phyloP scores from a whole-genome alignment of 64 coral and sea anemone genomes.

The Stichodactyla helianthus region DNA sequence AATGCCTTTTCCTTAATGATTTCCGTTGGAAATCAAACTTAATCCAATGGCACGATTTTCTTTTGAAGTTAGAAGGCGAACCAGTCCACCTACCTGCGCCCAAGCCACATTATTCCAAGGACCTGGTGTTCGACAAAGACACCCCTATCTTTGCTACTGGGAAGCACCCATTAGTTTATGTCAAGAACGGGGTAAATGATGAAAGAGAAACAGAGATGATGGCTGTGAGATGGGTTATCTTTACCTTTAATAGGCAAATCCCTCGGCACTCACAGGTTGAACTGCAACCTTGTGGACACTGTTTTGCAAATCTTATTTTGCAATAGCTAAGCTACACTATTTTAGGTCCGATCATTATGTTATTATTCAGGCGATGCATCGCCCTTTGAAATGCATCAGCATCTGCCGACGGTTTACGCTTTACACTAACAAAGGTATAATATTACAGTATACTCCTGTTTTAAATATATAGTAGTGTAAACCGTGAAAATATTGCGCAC shows the following conservation, averaged over 20 bases:
- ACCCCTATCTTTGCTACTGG: slow-evolving; percentile 30
- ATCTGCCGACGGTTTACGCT: too few species aligned
- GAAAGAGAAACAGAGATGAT: slow-evolving; percentile 23
- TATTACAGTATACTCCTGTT: too few species aligned
- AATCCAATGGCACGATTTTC: slow-evolving; percentile 25
- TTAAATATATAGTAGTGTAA: too few species aligned
- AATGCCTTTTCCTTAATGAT: slow-evolving; percentile 42
- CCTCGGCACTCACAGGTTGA: not conserved
- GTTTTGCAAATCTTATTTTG: not conserved
- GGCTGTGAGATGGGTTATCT: not conserved
- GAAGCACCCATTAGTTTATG: not conserved
- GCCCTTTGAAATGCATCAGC: too few species aligned
- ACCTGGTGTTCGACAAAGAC: slow-evolving; percentile 41
- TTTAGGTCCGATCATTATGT: too few species aligned
- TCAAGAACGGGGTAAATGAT: not conserved
- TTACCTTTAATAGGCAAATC: not conserved
- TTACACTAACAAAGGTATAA: too few species aligned
- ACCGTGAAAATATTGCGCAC: too few species aligned
- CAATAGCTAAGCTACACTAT: too few species aligned
- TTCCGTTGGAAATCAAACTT: slow-evolving; percentile 38
- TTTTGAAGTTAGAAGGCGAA: slow-evolving; percentile 29
- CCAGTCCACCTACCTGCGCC: slow-evolving; percentile 40
- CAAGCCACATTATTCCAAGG: slow-evolving; percentile 19
- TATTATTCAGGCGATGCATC: too few species aligned
- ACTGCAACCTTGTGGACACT: not conserved